These are phyloP conservation scores for Antedon mediterranea DNA, from an alignment of 53 echinoderm and acorn worm species.

Conservation along the genomic window DNA sequence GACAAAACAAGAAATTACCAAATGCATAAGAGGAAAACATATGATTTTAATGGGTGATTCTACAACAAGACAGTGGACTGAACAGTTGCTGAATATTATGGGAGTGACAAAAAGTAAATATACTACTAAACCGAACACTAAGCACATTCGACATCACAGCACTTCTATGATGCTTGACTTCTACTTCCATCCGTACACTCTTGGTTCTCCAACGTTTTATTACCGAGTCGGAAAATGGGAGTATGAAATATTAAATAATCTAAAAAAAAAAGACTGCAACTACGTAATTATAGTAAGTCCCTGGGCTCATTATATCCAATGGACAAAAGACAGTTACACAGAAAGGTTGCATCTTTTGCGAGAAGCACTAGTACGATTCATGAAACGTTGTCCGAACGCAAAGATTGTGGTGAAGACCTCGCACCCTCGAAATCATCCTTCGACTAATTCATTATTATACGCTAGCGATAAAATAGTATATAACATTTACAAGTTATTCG, in stretches of 20 bases:
- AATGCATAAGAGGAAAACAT: not conserved
- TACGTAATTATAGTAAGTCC: not conserved
- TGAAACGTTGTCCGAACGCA: not conserved
- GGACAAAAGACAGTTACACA: not conserved
- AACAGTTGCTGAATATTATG: not conserved
- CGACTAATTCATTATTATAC: not conserved
- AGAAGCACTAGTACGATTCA: not conserved
- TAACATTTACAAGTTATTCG: slow-evolving; percentile 1
- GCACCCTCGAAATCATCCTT: not conserved
- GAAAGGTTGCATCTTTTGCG: not conserved
- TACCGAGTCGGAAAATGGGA: not conserved
- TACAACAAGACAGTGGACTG: not conserved
- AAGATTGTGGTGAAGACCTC: not conserved
- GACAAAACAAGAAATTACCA: not conserved
- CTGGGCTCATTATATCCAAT: not conserved
- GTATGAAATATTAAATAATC: not conserved
- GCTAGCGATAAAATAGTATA: not conserved
- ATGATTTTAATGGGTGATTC: not conserved
- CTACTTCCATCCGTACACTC: not conserved
- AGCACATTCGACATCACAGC: not conserved
- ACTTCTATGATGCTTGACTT: not conserved
- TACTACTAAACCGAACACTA: not conserved
- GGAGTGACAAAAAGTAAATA: not conserved
- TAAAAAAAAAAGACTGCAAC: not conserved
- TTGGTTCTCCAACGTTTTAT: not conserved